Conservation (phyloP, 2,113 vertebrate genomes). For the Platycercus adscitus region DNA sequence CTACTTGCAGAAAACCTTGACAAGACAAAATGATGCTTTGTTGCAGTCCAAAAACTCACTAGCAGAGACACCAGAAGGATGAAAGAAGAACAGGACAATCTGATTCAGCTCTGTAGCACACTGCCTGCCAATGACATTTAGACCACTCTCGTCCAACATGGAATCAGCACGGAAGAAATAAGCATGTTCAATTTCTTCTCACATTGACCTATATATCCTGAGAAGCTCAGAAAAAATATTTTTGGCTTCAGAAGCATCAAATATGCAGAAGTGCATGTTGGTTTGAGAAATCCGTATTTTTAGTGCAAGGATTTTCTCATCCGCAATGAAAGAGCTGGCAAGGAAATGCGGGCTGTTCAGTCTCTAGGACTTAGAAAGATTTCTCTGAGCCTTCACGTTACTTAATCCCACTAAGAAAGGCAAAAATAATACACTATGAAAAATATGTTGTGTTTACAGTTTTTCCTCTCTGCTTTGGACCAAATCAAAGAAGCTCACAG, state of each 20-base stretch:
- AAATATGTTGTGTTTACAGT: neutral
- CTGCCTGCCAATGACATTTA: neutral
- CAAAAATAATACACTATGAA: neutral
- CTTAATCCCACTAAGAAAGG: neutral
- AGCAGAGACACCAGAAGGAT: neutral
- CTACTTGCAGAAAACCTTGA: neutral
- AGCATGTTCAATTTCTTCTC: neutral
- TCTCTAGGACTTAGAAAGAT: neutral
- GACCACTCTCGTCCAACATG: neutral
- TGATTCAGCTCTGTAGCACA: neutral
- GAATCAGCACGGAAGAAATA: rapidly evolving
- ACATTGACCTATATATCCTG: neutral
- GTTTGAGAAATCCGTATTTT: neutral
- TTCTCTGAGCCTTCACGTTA: neutral
- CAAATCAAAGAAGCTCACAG: neutral
- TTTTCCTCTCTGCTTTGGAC: neutral
- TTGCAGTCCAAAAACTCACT: neutral
- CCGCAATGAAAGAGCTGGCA: neutral
- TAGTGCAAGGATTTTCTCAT: neutral
- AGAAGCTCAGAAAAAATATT: neutral
- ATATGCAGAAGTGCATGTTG: neutral
- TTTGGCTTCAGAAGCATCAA: neutral
- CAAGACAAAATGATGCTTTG: neutral
- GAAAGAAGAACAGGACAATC: neutral
- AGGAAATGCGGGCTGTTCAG: neutral